Evolutionary conservation across 2,113 vertebrate species (phyloP), one percentile per base, ranked within the genome.

Genomic region (Alethe diademata): DNA sequence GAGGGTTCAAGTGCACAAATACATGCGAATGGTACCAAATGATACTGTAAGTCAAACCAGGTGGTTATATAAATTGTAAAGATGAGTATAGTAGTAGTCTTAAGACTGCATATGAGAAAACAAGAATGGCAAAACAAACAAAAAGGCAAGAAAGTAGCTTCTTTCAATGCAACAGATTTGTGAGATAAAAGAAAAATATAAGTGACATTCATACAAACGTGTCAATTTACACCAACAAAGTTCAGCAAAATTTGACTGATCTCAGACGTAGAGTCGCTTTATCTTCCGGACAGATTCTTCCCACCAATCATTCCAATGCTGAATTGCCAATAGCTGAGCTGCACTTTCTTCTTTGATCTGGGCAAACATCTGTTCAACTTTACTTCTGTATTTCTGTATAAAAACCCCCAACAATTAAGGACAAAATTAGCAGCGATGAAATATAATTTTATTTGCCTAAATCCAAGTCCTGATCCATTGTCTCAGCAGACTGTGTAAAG

Each of bases 231-330:
- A 25, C 26, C 60, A 64, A 13, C 18, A 70, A 48, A 69, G 14
- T 14, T 29, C 36, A 74, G 56, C 19, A 72, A 62, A 47, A 81
- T 13, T 5, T 12, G 60, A 5, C 19, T 47, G 57, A 50, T 57
- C 29, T 95, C 73, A 97, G 11, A 20, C 3, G 48, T 98, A 97
- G 26, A 97, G 64, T 8, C 57, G 62, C 36, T 96, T 96, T 56
- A 98, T 97, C 84, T 97, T 98, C 24, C 36, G 73, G 38, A 97
- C 8, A 2, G 97, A 97, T 13, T 50, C 70, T 35, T 82, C 65
- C 98, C 97, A 98, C 97, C 97, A 97, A 0, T 82, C 65, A 31
- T 60, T 66, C 98, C 97, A 98, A 15, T 17, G 84, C 47, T 92
- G 92, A 35, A 72, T 15, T 19, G 64, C 38, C 60, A 60, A 56